Evolutionary conservation across 1,140 invertebrate genomes (phyloP).

Genomic region (Macrotrachela quadricornifera): DNA sequence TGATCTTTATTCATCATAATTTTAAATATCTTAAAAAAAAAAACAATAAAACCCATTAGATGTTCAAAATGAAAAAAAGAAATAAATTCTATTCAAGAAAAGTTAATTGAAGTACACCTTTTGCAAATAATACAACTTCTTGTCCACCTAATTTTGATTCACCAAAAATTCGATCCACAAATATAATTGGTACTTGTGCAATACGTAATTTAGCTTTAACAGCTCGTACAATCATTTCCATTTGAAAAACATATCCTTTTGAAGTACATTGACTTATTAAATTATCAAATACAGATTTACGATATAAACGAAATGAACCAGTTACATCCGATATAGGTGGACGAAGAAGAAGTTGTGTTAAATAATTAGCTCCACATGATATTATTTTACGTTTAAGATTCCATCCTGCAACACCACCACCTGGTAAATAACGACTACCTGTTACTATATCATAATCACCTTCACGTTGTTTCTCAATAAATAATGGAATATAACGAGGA

Average conservation of each 20-base stretch:
- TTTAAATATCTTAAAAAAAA: too few species aligned
- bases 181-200: conserved; percentile 81
- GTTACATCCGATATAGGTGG: conserved; percentile 91
- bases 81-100: too few species aligned
- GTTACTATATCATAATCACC: conserved; percentile 72
- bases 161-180: conserved; percentile 92
- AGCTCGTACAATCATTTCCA: conserved; percentile 91
- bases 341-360: conserved; percentile 72
- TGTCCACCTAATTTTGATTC: conserved; percentile 90
- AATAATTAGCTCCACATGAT: conserved; percentile 65
- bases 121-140: conserved; percentile 80
- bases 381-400: conserved; percentile 75
- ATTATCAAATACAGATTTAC: conserved; percentile 63
- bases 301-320: conserved; percentile 88
- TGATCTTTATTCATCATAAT: too few species aligned
- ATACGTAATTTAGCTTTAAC: conserved; percentile 63
- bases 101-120: conserved; percentile 33
- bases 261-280: conserved; percentile 68
- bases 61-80: too few species aligned
- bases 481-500: conserved; percentile 37
- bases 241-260: conserved; percentile 98
- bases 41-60: too few species aligned
- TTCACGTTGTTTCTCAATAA: conserved; percentile 40
- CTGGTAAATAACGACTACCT: conserved; percentile 33
- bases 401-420: conserved; percentile 90